These are phyloP conservation scores for Rhagium mordax DNA, from an alignment of 2,888 invertebrate species.

Conservation along the genomic window DNA sequence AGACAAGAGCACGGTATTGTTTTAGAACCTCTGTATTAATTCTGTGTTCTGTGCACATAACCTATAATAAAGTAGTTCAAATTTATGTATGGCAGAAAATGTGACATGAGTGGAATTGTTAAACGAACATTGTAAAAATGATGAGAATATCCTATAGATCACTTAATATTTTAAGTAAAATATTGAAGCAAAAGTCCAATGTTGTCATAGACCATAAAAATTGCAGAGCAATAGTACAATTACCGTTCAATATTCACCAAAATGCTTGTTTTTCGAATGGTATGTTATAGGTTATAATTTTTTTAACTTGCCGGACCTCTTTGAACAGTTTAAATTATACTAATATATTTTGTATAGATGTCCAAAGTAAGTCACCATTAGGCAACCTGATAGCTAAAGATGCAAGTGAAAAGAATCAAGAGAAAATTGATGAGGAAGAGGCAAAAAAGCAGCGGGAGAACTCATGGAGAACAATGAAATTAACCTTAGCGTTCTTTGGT, in stretches of 20 bases:
- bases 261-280: constrained; percentile 39
- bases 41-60: too few relatives aligned
- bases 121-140: too few relatives aligned
- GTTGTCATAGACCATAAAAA: constrained; percentile 44
- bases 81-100: too few relatives aligned
- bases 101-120: too few relatives aligned
- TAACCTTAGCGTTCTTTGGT: constrained; percentile 72
- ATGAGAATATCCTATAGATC: constrained; percentile 51
- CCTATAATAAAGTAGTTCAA: too few relatives aligned
- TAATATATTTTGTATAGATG: constrained; percentile 25
- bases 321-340: neutral
- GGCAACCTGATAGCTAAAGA: constrained; percentile 57
- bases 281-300: constrained; percentile 41
- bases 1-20: too few relatives aligned
- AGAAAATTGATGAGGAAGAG: constrained; percentile 58
- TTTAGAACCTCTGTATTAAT: too few relatives aligned
- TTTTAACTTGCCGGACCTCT: neutral
- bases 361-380: constrained; percentile 54
- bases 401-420: constrained; percentile 44
- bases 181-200: constrained; percentile 49
- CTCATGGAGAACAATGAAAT: constrained; percentile 66
- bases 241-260: constrained; percentile 46
- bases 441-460: constrained; percentile 59
- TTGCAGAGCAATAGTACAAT: constrained; percentile 43
- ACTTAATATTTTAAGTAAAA: constrained; percentile 45